These are phyloP conservation scores for Pyxicephalus adspersus DNA, from an alignment of 2,113 vertebrate species.

Conservation along the genomic window DNA sequence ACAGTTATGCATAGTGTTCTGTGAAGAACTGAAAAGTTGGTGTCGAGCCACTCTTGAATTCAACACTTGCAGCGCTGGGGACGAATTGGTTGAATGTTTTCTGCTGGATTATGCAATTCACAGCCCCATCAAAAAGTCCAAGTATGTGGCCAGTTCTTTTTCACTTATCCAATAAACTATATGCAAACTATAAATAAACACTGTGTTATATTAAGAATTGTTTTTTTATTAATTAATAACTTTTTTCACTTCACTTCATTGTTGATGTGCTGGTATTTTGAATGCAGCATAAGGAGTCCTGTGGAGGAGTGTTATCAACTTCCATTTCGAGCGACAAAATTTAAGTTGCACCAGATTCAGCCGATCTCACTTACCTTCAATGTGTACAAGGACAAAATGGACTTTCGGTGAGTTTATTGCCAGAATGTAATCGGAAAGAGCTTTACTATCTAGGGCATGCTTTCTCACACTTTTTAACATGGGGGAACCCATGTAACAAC, in stretches of 20 bases:
- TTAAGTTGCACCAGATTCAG: constrained; percentile 76
- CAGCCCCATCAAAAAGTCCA: constrained; percentile 65
- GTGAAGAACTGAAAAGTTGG: constrained; percentile 71
- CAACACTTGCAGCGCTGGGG: constrained; percentile 57
- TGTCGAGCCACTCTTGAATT: constrained; percentile 73
- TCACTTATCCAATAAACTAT: background rate
- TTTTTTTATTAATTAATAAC: too few species aligned
- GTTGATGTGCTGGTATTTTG: background rate
- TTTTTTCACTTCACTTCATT: too few species aligned
- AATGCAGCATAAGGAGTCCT: constrained; percentile 74
- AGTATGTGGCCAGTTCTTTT: constrained; percentile 61
- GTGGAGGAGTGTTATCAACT: constrained; percentile 77
- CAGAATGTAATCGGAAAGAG: too few species aligned
- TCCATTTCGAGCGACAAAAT: constrained; percentile 81
- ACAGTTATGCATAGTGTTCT: constrained; percentile 74
- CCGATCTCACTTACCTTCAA: constrained; percentile 80
- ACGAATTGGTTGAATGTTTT: constrained; percentile 69
- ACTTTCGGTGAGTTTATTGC: constrained; percentile 74
- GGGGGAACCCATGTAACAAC: too few species aligned
- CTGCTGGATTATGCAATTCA: constrained; percentile 76
- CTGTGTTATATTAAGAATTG: too few species aligned
- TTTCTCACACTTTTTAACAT: too few species aligned
- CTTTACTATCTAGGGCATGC: too few species aligned
- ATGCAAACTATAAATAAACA: background rate
- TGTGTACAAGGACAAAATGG: constrained; percentile 69